A percentile compares a stretch with the other conserved stretches of the same genome.
Conservation (phyloP, 1,140 invertebrate genomes). For the Drosophila varians region DNA sequence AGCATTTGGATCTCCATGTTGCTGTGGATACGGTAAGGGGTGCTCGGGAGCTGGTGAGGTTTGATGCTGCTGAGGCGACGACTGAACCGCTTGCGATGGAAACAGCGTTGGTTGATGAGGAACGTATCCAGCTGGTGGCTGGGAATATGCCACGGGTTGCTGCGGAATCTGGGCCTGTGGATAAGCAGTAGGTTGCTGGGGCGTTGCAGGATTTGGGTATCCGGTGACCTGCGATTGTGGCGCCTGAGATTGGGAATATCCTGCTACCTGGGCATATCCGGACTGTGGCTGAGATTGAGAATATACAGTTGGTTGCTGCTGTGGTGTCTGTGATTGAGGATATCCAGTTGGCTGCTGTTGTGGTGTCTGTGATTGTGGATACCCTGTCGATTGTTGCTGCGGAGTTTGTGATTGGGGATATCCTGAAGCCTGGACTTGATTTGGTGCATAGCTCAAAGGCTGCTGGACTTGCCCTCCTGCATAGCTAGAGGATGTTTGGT, state of each 20-base stretch:
- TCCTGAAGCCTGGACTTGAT: background rate
- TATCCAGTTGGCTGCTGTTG: constrained; percentile 6
- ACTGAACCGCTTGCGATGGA: constrained; percentile 35
- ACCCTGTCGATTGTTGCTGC: constrained; percentile 1
- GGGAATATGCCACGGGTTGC: constrained; percentile 17
- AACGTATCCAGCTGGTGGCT: constrained; percentile 20
- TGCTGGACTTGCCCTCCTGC: constrained; percentile 11
- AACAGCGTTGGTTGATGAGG: constrained; percentile 29
- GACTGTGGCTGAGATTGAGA: background rate
- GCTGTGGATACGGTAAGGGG: constrained; percentile 20
- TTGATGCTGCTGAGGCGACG: background rate
- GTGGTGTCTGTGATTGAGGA: background rate
- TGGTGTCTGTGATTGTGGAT: background rate
- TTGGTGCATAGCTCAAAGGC: constrained; percentile 14
- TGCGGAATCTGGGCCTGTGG: constrained; percentile 23
- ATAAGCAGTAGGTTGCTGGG: constrained; percentile 14
- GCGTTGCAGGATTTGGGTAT: constrained; percentile 17
- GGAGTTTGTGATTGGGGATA: background rate
- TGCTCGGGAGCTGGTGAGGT: background rate
- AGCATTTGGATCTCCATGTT: constrained; percentile 15
- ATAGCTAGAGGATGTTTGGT: constrained; percentile 3
- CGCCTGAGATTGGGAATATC: constrained; percentile 9
- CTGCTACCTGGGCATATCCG: background rate
- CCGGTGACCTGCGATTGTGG: constrained; percentile 7
- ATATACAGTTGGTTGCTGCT: constrained; percentile 1